Evolutionary conservation across 1,140 invertebrate genomes (phyloP).

Genomic region (Arctopsyche grandis): DNA sequence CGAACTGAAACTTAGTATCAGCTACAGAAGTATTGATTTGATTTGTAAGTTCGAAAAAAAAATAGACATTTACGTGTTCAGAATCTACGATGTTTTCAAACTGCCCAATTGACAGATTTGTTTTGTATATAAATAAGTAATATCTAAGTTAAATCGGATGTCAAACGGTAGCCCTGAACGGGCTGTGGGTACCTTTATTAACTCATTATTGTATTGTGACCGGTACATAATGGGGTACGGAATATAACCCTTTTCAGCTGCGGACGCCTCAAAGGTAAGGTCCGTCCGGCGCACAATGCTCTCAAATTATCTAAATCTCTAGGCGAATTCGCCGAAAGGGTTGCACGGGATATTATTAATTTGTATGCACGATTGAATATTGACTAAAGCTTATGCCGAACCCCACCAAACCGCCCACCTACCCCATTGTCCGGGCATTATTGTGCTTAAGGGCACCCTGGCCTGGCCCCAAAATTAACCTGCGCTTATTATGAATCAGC

Average conservation of each 20-base stretch:
- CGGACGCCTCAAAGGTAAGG: conserved; percentile 44
- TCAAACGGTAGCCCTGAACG: conserved; percentile 40
- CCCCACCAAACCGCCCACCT: not conserved
- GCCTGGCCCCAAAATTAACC: conserved; percentile 32
- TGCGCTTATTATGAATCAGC: conserved; percentile 22
- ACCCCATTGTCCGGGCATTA: conserved; percentile 35
- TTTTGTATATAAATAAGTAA: too few species aligned
- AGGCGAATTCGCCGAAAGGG: conserved; percentile 42
- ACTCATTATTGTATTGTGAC: conserved; percentile 53
- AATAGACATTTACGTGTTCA: too few species aligned
- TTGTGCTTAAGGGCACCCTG: conserved; percentile 28
- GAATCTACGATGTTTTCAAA: too few species aligned
- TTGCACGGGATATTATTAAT: conserved; percentile 50
- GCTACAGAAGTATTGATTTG: too few species aligned
- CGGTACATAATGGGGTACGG: conserved; percentile 43
- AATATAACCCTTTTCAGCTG: conserved; percentile 49
- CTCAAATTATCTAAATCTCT: conserved; percentile 48
- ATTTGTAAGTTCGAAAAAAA: too few species aligned
- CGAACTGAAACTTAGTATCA: too few species aligned
- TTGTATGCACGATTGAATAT: conserved; percentile 54
- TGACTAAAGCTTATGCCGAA: conserved; percentile 41
- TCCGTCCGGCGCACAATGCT: conserved; percentile 41
- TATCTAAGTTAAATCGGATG: not conserved
- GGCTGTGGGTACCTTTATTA: conserved; percentile 49
- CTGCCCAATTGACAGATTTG: too few species aligned